Conservation (phyloP, 2,113 vertebrate species). For the Anolis carolinensis region DNA sequence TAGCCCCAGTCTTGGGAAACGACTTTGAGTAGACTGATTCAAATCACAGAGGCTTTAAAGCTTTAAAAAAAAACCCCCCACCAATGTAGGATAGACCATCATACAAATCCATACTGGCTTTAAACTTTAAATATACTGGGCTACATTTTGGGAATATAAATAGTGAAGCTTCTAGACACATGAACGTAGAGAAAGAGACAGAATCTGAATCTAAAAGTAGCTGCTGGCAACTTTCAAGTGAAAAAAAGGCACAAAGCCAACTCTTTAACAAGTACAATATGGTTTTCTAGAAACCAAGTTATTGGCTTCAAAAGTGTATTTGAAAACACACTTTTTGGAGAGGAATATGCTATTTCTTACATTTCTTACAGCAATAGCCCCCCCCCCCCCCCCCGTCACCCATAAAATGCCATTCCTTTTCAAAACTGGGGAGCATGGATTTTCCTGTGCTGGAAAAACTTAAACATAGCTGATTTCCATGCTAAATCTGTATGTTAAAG, state of each 20-base stretch:
- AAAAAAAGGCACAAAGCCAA: background rate
- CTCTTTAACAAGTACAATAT: constrained; percentile 16
- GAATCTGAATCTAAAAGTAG: constrained; percentile 8
- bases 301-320: background rate
- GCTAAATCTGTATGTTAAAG: constrained; percentile 21
- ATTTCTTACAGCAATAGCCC: background rate
- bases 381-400: background rate
- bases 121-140: constrained; percentile 26
- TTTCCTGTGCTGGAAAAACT: background rate
- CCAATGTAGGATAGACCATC: background rate
- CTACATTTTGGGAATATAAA: constrained; percentile 1
- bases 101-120: background rate
- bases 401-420: background rate
- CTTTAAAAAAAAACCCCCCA: constrained; percentile 29
- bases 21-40: too few relatives aligned
- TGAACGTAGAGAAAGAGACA: too few relatives aligned
- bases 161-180: too few relatives aligned
- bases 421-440: background rate
- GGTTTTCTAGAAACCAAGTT: background rate
- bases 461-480: background rate
- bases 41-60: too few relatives aligned
- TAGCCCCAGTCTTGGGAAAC: too few relatives aligned
- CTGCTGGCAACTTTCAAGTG: constrained; percentile 4
- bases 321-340: background rate
- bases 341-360: background rate